Base-by-base conservation (phyloP, 2,797 vertebrate genomes). In the Thunnus albacares region DNA sequence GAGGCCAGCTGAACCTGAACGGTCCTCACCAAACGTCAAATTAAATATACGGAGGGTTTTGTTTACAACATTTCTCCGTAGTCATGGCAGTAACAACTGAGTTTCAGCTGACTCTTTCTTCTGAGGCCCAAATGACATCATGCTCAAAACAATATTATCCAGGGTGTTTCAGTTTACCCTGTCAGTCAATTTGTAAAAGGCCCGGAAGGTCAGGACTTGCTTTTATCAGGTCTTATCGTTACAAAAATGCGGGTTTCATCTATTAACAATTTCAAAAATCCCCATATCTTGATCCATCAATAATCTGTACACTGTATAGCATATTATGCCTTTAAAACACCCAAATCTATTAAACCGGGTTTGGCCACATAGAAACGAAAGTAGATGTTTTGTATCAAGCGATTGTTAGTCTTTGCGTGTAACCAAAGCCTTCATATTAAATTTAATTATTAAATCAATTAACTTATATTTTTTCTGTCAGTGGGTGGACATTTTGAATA, bases 91-190 rank as follows among this genome's bases (percentile, higher is more conserved):
- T 15, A 47, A 70, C 47, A 58, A 13, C 5, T 45, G 41, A 51
- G 28, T 80, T 59, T 73, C 33, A 65, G 3, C 15, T 24, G 52
- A 79, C 24, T 58, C 43, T 41, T 49, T 81, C 26, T 49, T 81
- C 22, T 77, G 55, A 61, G 55, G 30, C 71, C 84, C 51, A 9
- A 72, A 65, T 90, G 79, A 88, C 81, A 78, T 80, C 87, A 89
- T 68, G 63, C 22, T 66, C 66, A 63, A 35, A 82, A 89, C 83
- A 88, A 87, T 77, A 81, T 63, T 53, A 82, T 70, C 55, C 60
- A 24, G 74, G 85, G 79, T 86, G 84, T 88, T 90, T 62, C 82
- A 87, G 82, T 92, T 89, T 90, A 89, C 83, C 80, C 76, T 89
- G 86, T 89, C 90, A 89, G 64, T 90, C 84, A 85, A 38, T 83